A percentile compares a stretch with the other conserved stretches of the same genome.
Conservation (phyloP, 2,797 vertebrate species). For the Siniperca obscura region DNA sequence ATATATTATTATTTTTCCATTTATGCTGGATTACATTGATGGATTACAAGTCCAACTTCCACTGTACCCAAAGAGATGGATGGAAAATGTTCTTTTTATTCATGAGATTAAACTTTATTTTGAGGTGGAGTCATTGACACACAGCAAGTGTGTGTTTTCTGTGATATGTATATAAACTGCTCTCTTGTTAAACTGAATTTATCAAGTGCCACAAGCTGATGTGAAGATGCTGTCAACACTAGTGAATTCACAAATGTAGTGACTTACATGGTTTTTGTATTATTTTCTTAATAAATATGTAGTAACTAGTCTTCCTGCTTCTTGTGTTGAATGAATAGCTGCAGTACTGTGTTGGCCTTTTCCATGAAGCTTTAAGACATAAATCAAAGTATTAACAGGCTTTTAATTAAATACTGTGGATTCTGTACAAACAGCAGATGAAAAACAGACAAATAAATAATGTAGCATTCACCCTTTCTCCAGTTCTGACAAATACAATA, state of each 20-base stretch:
- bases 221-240: constrained; percentile 36
- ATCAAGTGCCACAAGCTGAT: constrained; percentile 72
- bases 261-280: constrained; percentile 20
- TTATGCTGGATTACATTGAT: constrained; percentile 8
- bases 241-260: constrained; percentile 28
- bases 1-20: constrained; percentile 4
- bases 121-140: neutral
- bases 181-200: constrained; percentile 42
- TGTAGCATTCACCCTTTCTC: constrained; percentile 22
- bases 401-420: constrained; percentile 68
- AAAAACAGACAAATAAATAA: constrained; percentile 59
- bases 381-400: constrained; percentile 17
- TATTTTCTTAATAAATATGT: constrained; percentile 62
- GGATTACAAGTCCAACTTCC: neutral
- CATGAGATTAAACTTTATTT: constrained; percentile 38
- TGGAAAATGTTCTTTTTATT: neutral
- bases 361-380: neutral
- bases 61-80: neutral
- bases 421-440: constrained; percentile 36
- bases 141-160: neutral
- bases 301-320: neutral
- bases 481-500: constrained; percentile 13
- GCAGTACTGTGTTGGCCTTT: neutral
- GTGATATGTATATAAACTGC: constrained; percentile 10
- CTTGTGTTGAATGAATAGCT: constrained; percentile 9